Percentiles rank a stretch among this genome's conserved stretches.
Conservation (phyloP, 2,888 invertebrate species). For the Bembecia ichneumoniformis region DNA sequence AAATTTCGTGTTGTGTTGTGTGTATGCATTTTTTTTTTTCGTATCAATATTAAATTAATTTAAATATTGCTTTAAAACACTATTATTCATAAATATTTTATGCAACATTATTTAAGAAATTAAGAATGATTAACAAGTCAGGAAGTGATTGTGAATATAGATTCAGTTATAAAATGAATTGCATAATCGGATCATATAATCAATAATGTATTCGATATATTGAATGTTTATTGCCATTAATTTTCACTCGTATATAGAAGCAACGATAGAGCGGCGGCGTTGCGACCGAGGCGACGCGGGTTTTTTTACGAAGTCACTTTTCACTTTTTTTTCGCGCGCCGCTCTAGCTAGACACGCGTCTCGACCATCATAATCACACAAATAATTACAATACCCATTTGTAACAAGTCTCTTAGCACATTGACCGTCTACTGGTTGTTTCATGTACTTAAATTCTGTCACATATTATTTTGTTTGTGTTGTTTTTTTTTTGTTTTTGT, state of each 20-base stretch:
- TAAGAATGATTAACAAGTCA: not conserved
- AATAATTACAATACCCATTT: constrained; percentile 28
- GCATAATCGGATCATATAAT: not conserved
- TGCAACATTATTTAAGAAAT: not conserved
- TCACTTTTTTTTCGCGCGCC: constrained; percentile 66
- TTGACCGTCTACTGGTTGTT: constrained; percentile 22
- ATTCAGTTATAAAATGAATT: not conserved
- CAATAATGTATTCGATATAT: not conserved
- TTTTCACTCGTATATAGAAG: constrained; percentile 48
- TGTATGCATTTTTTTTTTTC: not conserved
- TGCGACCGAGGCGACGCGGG: constrained; percentile 14
- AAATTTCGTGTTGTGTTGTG: constrained; percentile 16
- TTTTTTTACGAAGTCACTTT: constrained; percentile 38
- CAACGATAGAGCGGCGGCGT: constrained; percentile 15
- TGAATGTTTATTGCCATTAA: constrained; percentile 15
- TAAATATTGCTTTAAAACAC: not conserved
- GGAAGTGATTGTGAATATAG: not conserved
- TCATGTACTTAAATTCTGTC: constrained; percentile 16
- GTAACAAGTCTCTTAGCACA: constrained; percentile 29
- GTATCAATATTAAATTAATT: not conserved
- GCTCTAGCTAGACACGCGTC: constrained; percentile 49
- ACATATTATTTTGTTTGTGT: constrained; percentile 28
- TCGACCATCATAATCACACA: constrained; percentile 38
- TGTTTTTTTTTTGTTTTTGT: constrained; percentile 37
- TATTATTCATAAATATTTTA: no score